Evolutionary conservation across 2,888 invertebrate genomes (phyloP).

Genomic region (Tipula vernalis): DNA sequence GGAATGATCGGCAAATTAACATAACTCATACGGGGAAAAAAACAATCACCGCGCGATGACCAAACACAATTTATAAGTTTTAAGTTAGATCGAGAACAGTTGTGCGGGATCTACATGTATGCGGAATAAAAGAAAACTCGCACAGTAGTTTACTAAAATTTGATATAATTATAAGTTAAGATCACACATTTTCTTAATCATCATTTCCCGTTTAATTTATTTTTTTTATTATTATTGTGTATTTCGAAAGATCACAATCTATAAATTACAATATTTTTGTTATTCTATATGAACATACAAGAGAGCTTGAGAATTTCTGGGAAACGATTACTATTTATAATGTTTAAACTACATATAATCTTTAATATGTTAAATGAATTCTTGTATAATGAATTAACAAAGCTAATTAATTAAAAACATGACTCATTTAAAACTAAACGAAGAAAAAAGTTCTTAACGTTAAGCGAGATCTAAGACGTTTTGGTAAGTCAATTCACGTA

Average conservation of each 20-base stretch:
- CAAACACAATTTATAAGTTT: background rate
- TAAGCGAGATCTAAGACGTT: background rate
- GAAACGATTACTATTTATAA: background rate
- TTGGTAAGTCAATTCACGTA: slow-evolving; percentile 4
- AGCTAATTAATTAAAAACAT: background rate
- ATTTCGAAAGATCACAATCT: background rate
- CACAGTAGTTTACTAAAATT: background rate
- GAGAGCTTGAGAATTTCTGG: background rate
- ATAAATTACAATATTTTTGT: background rate
- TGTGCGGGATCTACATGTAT: too few species aligned
- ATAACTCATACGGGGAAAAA: background rate
- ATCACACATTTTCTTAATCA: background rate
- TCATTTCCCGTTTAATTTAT: background rate
- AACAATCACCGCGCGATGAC: background rate
- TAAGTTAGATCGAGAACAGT: too few species aligned
- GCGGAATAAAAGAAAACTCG: background rate
- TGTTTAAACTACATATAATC: background rate
- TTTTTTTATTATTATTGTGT: background rate
- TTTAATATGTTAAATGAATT: background rate
- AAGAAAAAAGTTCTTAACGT: background rate
- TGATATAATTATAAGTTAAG: background rate
- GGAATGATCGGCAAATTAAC: background rate
- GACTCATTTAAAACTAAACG: background rate
- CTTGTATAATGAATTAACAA: background rate
- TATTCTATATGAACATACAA: background rate